Conservation (phyloP, 2,797 vertebrate genomes). For the Rhinoraja longicauda region DNA sequence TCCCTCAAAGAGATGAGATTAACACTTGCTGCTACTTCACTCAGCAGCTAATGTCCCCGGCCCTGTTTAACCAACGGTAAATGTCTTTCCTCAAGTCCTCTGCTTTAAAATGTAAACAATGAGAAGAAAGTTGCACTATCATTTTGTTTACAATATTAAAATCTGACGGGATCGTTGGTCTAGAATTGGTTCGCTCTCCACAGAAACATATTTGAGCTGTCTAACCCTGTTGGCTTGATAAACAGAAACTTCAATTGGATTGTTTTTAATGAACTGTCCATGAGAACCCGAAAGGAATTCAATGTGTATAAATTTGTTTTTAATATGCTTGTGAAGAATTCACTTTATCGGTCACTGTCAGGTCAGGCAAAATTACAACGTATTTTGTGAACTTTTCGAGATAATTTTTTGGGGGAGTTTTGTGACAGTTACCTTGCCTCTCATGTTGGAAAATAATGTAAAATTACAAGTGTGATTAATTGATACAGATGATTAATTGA, state of each 20-base stretch:
- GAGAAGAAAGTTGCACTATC: not conserved
- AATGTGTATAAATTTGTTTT: slow-evolving; percentile 24
- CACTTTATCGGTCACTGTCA: slow-evolving; percentile 24
- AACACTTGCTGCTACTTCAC: too few species aligned
- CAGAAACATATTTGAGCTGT: not conserved
- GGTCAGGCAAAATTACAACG: slow-evolving; percentile 23
- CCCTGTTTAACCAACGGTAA: too few species aligned
- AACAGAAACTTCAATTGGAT: not conserved
- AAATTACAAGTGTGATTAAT: not conserved
- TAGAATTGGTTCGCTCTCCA: not conserved
- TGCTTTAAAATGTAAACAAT: not conserved
- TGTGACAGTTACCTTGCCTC: slow-evolving; percentile 14
- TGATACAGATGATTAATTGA: slow-evolving; percentile 2
- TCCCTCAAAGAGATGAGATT: too few species aligned
- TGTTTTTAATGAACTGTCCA: slow-evolving; percentile 11
- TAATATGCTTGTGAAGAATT: slow-evolving; percentile 35
- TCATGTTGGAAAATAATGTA: not conserved
- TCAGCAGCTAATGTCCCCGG: too few species aligned
- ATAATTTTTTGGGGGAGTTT: not conserved
- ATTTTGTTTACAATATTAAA: not conserved
- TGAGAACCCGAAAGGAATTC: slow-evolving; percentile 1
- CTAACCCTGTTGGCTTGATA: not conserved
- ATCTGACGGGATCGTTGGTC: not conserved
- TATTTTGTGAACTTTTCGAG: not conserved
- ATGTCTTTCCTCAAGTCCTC: not conserved